A percentile compares a stretch with the other conserved stretches of the same genome.
Evolutionary conservation across 1,140 invertebrate genomes (phyloP).

Genomic region (Caenorhabditis briggsae): DNA sequence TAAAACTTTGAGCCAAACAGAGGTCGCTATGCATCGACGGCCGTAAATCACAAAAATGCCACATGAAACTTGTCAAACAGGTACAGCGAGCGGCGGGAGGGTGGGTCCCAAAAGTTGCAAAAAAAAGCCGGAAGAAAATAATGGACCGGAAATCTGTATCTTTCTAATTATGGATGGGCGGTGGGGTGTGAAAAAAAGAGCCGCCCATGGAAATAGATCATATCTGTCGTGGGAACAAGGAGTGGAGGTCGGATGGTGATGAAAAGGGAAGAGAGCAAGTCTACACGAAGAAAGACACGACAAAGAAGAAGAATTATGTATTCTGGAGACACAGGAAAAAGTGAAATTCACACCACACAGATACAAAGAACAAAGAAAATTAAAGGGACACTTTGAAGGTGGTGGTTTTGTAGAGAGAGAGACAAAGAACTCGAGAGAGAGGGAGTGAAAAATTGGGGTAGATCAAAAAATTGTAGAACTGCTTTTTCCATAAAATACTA

Average conservation of each 20-base stretch:
- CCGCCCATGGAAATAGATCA: not conserved
- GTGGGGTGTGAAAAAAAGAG: constrained; percentile 23
- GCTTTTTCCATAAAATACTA: too few species aligned
- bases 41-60: constrained; percentile 7
- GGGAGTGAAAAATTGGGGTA: too few species aligned
- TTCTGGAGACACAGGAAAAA: constrained; percentile 5
- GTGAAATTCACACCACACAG: too few species aligned
- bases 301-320: constrained; percentile 3
- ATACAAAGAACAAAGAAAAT: constrained; percentile 23
- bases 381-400: constrained; percentile 5
- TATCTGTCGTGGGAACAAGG: not conserved
- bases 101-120: too few species aligned
- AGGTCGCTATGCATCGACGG: not conserved
- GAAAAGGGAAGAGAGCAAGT: not conserved
- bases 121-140: not conserved
- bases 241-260: not conserved
- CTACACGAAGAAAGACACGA: too few species aligned
- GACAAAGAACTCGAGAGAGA: too few species aligned
- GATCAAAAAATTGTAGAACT: too few species aligned
- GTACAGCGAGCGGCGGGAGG: not conserved
- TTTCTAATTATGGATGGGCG: not conserved
- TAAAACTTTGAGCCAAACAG: not conserved
- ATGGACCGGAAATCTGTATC: not conserved
- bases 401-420: too few species aligned
- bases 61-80: not conserved